Evolutionary conservation across 2,888 invertebrate species (phyloP).

Genomic region (Linyphia triangularis): DNA sequence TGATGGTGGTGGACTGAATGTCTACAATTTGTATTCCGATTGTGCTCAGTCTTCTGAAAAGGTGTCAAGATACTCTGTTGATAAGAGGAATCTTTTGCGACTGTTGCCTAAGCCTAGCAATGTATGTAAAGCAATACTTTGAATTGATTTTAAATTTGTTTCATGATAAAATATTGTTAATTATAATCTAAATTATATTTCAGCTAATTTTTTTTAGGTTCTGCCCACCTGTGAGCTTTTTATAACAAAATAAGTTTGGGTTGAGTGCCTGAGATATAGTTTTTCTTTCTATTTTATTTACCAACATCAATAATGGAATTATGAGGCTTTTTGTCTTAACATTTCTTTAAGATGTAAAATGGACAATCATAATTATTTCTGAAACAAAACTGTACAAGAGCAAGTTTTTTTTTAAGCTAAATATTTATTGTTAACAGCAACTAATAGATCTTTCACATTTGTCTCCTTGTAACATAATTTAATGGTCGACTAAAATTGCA

Average conservation of each 20-base stretch:
- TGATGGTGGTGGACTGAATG: slow-evolving; percentile 53
- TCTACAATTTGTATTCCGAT: slow-evolving; percentile 76
- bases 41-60: slow-evolving; percentile 57
- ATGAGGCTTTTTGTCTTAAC: no score
- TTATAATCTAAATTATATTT: not conserved
- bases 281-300: not conserved
- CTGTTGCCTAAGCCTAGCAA: slow-evolving; percentile 27
- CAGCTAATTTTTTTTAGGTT: not conserved
- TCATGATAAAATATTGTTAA: not conserved
- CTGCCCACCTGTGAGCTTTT: no score
- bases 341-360: no score
- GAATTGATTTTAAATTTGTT: not conserved
- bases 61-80: slow-evolving; percentile 48
- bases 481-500: no score
- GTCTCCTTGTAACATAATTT: no score
- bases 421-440: no score
- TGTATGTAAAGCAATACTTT: slow-evolving; percentile 2
- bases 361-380: no score
- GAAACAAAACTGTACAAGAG: no score
- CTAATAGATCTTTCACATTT: no score
- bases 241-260: no score
- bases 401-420: no score
- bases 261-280: not conserved
- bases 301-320: not conserved
- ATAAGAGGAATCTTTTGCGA: slow-evolving; percentile 51